Evolutionary conservation across 2,888 invertebrate genomes (phyloP).

Genomic region (Mythimna vitellina): DNA sequence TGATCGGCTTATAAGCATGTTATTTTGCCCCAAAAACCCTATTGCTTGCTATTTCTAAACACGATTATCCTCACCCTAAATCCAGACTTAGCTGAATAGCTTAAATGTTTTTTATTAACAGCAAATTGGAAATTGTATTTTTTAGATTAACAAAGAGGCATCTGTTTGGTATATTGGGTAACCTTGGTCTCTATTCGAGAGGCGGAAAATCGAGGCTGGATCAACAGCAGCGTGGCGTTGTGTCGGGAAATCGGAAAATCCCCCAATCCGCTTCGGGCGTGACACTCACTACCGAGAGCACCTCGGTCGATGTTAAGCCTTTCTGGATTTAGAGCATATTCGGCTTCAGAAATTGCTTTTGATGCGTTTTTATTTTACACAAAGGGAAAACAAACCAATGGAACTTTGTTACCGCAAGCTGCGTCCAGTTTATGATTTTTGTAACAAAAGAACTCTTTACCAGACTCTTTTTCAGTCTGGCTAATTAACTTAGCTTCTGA

Average conservation of each 20-base stretch:
- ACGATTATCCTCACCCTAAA: constrained; percentile 31
- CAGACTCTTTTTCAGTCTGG: not conserved
- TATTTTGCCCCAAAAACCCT: constrained; percentile 31
- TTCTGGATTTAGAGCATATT: constrained; percentile 74
- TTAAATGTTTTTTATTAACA: constrained; percentile 55
- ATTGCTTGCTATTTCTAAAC: constrained; percentile 30
- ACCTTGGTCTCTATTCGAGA: constrained; percentile 68
- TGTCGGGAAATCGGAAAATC: constrained; percentile 80
- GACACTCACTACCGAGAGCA: constrained; percentile 73
- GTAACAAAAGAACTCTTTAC: not conserved
- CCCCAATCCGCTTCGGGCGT: constrained; percentile 75
- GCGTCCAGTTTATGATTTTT: constrained; percentile 9
- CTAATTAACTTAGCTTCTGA: not conserved
- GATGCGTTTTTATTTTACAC: constrained; percentile 63
- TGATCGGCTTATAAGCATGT: constrained; percentile 14
- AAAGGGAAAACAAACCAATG: constrained; percentile 40
- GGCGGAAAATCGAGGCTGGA: constrained; percentile 72
- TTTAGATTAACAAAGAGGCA: constrained; percentile 52
- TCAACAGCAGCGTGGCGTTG: constrained; percentile 69
- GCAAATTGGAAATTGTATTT: constrained; percentile 55
- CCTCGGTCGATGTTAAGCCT: constrained; percentile 75
- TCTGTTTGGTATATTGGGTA: constrained; percentile 63
- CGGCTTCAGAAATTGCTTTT: constrained; percentile 69
- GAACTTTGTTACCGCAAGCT: constrained; percentile 16
- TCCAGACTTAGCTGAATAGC: constrained; percentile 30